Percentiles rank a stretch among this genome's conserved stretches.
phyloP scores from a whole-genome alignment of 2,797 vertebrate species.

The Echeneis naucrates region DNA sequence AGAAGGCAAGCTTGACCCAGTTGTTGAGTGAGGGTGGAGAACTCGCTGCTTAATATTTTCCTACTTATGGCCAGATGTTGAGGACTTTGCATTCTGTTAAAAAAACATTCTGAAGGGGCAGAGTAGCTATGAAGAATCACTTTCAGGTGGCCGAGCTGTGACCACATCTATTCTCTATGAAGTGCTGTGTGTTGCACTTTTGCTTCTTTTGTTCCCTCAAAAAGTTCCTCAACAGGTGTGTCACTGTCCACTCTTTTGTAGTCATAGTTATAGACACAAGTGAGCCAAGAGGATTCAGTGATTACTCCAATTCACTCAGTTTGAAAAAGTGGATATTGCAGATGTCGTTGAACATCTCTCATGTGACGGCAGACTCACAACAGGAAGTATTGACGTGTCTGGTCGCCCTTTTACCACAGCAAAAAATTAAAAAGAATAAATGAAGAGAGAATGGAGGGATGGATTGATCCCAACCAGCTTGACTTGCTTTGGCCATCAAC shows the following conservation, averaged over 20 bases:
- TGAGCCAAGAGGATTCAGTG: conserved; percentile 9
- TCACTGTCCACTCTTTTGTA: not conserved
- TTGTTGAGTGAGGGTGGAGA: not conserved
- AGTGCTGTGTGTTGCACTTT: not conserved
- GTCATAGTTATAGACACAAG: conserved; percentile 4
- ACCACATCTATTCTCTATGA: not conserved
- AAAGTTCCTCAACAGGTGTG: not conserved
- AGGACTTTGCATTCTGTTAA: not conserved
- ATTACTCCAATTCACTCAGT: too few relatives aligned
- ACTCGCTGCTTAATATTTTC: not conserved
- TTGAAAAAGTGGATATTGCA: too few relatives aligned
- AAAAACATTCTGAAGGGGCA: not conserved
- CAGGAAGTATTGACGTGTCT: not conserved
- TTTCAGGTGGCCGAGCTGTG: not conserved
- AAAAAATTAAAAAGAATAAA: conserved; percentile 9
- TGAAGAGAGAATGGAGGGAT: not conserved
- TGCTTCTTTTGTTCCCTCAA: not conserved
- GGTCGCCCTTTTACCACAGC: conserved; percentile 9
- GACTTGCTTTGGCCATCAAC: conserved; percentile 7
- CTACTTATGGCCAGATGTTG: not conserved
- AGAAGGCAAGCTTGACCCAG: not conserved
- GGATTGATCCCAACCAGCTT: not conserved
- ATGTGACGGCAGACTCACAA: not conserved
- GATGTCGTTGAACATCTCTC: not conserved
- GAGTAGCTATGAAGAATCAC: too few relatives aligned